Base-by-base conservation (phyloP, 2,797 vertebrate genomes). In the Epinephelus awoara region DNA sequence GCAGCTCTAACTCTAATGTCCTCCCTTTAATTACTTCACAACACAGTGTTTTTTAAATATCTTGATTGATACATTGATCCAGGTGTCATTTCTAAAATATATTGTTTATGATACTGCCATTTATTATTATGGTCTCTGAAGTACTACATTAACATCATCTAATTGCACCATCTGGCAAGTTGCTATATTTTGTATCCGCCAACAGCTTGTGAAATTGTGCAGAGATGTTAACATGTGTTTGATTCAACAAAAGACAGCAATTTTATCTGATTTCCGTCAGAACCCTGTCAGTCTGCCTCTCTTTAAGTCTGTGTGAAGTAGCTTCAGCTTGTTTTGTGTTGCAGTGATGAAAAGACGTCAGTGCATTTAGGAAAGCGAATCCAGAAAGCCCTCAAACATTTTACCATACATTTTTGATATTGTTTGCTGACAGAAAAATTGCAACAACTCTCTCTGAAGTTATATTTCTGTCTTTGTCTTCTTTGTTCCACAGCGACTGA, bases 401-500 rank as follows among this genome's bases (percentile, higher is more conserved):
- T 51, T 46, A 38, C 50, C 29, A 59, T 75, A 61, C 57, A 77
- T 69, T 73, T 67, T 62, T 77, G 56, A 80, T 74, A 72, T 66
- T 29, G 27, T 67, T 14, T 19, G 46, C 69, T 75, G 84, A 77
- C 77, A 82, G 74, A 66, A 21, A 58, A 71, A 62, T 25, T 71
- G 62, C 47, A 71, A 49, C 51, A 77, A n/a, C 19, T 70, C n/a
- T 61, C 38, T 59, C 72, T 78, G 71, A 80, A 75, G 74, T 77
- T 79, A 74, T 72, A 68, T 83, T 82, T 85, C 34, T 75, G 66
- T 69, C 71, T 83, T 62, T 34, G 27, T 55, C 61, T 65, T 47
- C 68, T 83, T 82, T 87, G 29, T 82, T 81, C 23, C 56, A 29
- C 10, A 62, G 25, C 42, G 38, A 82, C 69, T 82, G 82, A 80